Evolutionary conservation across 2,113 vertebrate genomes (phyloP), one percentile per base, ranked within the genome.

Genomic region (Scomber scombrus): DNA sequence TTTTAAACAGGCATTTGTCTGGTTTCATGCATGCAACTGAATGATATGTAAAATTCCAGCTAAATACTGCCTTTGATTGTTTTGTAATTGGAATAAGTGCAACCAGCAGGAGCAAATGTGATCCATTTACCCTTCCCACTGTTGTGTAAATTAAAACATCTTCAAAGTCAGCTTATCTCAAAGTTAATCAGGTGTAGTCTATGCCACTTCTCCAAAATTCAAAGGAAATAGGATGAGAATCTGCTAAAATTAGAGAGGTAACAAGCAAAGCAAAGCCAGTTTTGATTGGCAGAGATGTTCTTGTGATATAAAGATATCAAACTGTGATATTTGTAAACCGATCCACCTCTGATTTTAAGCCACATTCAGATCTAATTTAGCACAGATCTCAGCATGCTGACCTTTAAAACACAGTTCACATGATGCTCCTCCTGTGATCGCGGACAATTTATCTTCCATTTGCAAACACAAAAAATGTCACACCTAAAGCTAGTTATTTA

Each of bases 401-500:
- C 62, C 61, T 69, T 74, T 23, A 65, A 50, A 64, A 75, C 18
- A 26, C 49, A 4, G 66, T 58, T 78, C 4, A 34, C 72, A 12
- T 13, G 69, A 43, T 51, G 55, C 55, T 70, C 19, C 21, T n/a
- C 45, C 18, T 16, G 51, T 64, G 71, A 76, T 56, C 47, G 60
- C 6, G 11, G 65, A 76, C 79, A 79, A 71, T 84, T 86, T 73
- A 71, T 72, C 54, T 61, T 68, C 43, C 73, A 26, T 86, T 81
- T 75, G 83, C 70, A 80, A 72, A 78, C 62, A 71, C 49, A 49
- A 65, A 52, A 26, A 85, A 80, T 15, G 62, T 80, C 45, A 54
- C 84, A 80, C 52, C 64, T 68, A 65, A 84, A 85, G 68, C 80
- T 21, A 52, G 64, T 85, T 75, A 76, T 84, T 92, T 80, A 75